A percentile compares a stretch with the other conserved stretches of the same genome.
These are phyloP conservation scores for Drosophila punjabiensis DNA, from an alignment of 1,140 invertebrate genomes.

Conservation along the genomic window DNA sequence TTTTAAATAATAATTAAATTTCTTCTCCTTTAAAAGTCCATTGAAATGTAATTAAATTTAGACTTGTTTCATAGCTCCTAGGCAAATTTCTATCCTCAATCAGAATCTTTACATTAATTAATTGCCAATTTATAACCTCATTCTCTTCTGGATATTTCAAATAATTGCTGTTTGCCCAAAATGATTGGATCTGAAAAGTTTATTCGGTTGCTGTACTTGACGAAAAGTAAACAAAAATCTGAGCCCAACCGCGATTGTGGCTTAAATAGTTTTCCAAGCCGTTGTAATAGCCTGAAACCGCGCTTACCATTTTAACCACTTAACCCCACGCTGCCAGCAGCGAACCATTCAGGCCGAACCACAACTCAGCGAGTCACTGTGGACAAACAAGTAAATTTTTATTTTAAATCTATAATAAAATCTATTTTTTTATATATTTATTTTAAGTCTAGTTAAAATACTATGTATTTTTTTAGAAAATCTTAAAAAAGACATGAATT, in stretches of 20 bases:
- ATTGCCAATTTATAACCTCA: background rate
- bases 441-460: too few species aligned
- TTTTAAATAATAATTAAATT: background rate
- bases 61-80: background rate
- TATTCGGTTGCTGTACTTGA: background rate
- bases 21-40: background rate
- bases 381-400: background rate
- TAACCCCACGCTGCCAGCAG: constrained; percentile 10
- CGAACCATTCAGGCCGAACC: constrained; percentile 20
- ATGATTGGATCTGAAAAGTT: background rate
- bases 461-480: too few species aligned
- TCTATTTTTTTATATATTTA: too few species aligned
- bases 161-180: background rate
- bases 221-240: constrained; percentile 29
- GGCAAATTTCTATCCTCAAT: background rate
- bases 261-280: constrained; percentile 41
- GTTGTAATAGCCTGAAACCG: constrained; percentile 23
- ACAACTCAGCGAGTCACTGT: constrained; percentile 6
- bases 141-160: background rate
- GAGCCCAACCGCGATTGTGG: constrained; percentile 37
- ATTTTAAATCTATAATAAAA: too few species aligned
- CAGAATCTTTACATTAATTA: too few species aligned
- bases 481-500: too few species aligned
- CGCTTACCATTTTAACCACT: constrained; percentile 25
- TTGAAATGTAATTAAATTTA: background rate